A percentile compares a stretch with the other conserved stretches of the same genome.
Evolutionary conservation across 1,140 invertebrate species (phyloP).

Genomic region (Dolichoris vasculosae): DNA sequence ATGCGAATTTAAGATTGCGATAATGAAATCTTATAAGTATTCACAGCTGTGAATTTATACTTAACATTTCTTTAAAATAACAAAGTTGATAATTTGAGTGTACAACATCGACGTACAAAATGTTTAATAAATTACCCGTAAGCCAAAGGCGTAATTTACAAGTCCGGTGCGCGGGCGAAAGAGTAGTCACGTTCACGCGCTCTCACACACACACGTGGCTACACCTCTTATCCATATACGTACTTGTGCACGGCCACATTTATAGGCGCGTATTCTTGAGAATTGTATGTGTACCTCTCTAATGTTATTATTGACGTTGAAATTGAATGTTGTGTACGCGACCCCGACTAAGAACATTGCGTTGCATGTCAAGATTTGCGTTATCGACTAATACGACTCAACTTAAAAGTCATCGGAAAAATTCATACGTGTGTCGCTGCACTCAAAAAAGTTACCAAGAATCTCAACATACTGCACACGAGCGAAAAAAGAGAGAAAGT

Average conservation of each 20-base stretch:
- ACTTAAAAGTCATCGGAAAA: not conserved
- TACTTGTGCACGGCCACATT: not conserved
- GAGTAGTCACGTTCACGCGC: conserved; percentile 36
- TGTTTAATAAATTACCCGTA: conserved; percentile 28
- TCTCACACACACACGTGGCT: not conserved
- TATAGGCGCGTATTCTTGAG: not conserved
- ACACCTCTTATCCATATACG: no score
- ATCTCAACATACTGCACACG: not conserved
- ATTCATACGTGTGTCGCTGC: not conserved
- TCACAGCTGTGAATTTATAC: not conserved
- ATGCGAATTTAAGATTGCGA: no score
- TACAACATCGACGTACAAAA: not conserved
- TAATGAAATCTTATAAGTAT: no score
- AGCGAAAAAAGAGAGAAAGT: conserved; percentile 29
- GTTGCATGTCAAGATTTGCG: conserved; percentile 6
- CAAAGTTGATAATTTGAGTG: not conserved
- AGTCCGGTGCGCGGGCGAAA: not conserved
- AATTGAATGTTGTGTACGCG: conserved; percentile 43
- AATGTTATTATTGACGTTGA: conserved; percentile 53
- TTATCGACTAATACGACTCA: not conserved
- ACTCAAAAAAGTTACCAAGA: not conserved
- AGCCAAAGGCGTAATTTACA: conserved; percentile 9
- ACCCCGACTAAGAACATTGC: conserved; percentile 37
- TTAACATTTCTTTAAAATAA: not conserved
- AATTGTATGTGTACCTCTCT: conserved; percentile 31